Evolutionary conservation across 2,888 invertebrate species (phyloP), one percentile per base, ranked within the genome.

Genomic region (Anthophora plumipes): DNA sequence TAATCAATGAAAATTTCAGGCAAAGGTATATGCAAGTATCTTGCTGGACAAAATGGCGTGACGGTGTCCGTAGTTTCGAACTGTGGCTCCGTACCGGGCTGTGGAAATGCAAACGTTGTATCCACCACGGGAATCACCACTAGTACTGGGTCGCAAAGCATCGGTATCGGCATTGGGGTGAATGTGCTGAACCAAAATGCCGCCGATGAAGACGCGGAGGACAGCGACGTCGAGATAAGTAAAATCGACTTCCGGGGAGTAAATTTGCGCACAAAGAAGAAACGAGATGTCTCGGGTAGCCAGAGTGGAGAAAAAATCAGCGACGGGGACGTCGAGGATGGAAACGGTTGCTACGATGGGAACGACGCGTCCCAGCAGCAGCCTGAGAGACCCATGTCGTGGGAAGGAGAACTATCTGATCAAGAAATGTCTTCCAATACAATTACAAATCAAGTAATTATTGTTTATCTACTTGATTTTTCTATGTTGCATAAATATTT

Each of bases 381-480:
- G 67, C 94, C 94, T n/a, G 94, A 94, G 85, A 94, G 98, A 68
- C 98, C 98, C 63, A 98, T 98, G 98, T 98, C 98, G 9, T 98
- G 98, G 98, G 98, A 98, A 93, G 98, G 98, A 11, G 98, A 98
- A 93, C 95, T 98, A 14, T 98, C 98, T 1, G 98, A 98, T 91
- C 96, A 96, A n/a, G 97, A 97, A 91, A 94, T 94, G 93, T 94
- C 94, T 88, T 93, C 93, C 83, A 93, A 93, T 77, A 93, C 93
- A 22, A 91, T 93, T 63, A 93, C 92, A 4, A 93, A 92, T 86
- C 93, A 93, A 89, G 92, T 91, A 69, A 0, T 59, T 57, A 12
- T 61, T 46, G 46, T 12, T 39, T 14, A 6, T 7, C 14, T 2
- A 9, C 17, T 5, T 22, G 9, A 14, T 54, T 54, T 14, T 6